Percentiles rank a stretch among this genome's conserved stretches.
These are phyloP conservation scores for Drosophila nebulosa DNA, from an alignment of 1,140 invertebrate genomes.

Conservation along the genomic window DNA sequence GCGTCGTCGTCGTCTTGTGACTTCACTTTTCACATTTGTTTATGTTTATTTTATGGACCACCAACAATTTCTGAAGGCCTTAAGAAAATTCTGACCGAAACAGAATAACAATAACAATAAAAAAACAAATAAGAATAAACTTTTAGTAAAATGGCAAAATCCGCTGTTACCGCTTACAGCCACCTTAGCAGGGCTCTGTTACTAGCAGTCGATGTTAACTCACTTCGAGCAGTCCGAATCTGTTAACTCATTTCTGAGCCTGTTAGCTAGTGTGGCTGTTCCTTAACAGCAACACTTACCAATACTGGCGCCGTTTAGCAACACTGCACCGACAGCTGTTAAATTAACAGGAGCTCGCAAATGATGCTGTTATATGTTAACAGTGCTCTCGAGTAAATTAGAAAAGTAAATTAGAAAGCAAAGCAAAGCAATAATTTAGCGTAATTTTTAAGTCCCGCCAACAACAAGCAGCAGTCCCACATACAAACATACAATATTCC, in stretches of 20 bases:
- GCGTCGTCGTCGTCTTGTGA: conserved; percentile 55
- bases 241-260: too few species aligned
- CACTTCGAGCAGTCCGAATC: too few species aligned
- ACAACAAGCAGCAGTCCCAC: conserved; percentile 29
- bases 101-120: conserved; percentile 23
- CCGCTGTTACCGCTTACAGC: too few species aligned
- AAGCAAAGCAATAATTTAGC: conserved; percentile 56
- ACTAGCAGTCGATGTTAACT: too few species aligned
- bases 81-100: conserved; percentile 29
- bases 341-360: too few species aligned
- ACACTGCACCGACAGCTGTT: too few species aligned
- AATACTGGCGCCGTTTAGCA: too few species aligned
- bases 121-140: conserved; percentile 2
- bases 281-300: too few species aligned
- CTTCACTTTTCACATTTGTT: conserved; percentile 71
- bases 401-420: conserved; percentile 63
- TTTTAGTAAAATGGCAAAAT: neutral
- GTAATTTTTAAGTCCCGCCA: conserved; percentile 62
- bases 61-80: conserved; percentile 24
- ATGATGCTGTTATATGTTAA: too few species aligned
- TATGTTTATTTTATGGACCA: conserved; percentile 46
- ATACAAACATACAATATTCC: conserved; percentile 31
- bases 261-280: too few species aligned
- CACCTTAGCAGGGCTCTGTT: too few species aligned
- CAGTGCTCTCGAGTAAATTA: neutral